Percentiles rank a stretch among this genome's conserved stretches.
These are phyloP conservation scores for Diacarnus erythraeanus DNA, from an alignment of 37 sponge, comb jelly and placozoan genomes.

Conservation along the genomic window DNA sequence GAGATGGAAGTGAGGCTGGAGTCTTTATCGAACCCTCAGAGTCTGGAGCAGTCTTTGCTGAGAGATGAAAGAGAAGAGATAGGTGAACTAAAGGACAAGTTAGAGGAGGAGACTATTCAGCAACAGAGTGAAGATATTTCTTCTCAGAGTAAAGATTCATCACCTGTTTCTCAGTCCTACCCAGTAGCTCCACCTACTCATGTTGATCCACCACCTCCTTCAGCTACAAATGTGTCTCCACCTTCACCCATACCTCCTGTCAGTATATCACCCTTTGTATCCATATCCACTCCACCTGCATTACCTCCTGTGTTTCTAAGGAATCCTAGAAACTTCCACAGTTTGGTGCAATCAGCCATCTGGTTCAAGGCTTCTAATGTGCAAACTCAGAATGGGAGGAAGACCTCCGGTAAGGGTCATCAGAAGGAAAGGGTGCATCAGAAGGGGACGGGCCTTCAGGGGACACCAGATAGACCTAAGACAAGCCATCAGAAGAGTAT, in stretches of 20 bases:
- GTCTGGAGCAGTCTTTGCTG: neutral
- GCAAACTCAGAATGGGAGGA: too few species aligned
- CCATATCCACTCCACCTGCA: neutral
- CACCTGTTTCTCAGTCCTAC: neutral
- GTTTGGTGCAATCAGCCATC: neutral
- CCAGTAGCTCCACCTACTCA: neutral
- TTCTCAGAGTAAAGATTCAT: neutral
- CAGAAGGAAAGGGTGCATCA: neutral
- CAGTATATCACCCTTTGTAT: neutral
- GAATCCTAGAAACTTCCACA: neutral
- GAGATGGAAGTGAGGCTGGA: neutral
- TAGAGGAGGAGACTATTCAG: neutral
- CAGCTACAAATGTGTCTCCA: neutral
- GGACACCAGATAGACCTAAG: too few species aligned
- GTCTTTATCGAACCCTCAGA: neutral
- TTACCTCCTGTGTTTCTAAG: constrained; percentile 1
- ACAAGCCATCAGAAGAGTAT: too few species aligned
- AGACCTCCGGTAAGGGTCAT: too few species aligned
- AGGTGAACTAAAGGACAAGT: neutral
- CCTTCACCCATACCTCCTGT: neutral
- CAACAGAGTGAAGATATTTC: neutral
- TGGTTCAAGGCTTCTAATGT: constrained; percentile 1
- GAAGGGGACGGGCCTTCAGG: too few species aligned
- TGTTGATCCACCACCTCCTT: neutral
- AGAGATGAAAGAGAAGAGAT: neutral